A percentile compares a stretch with the other conserved stretches of the same genome.
These are phyloP conservation scores for Psilopogon haemacephalus DNA, from an alignment of 2,113 vertebrate genomes.

Conservation along the genomic window DNA sequence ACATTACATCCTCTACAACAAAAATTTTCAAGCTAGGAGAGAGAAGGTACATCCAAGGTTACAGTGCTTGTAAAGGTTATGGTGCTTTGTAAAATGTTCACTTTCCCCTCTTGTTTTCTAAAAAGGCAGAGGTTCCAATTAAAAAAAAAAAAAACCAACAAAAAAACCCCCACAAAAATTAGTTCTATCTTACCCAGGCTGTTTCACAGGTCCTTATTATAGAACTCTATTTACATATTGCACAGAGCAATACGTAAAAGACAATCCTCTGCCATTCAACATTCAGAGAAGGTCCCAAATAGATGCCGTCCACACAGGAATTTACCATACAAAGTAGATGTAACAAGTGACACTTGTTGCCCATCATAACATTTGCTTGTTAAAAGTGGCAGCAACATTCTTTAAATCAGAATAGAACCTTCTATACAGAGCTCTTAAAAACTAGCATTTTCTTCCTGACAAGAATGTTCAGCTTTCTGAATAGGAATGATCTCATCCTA, in stretches of 20 bases:
- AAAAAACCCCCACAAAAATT: too few relatives aligned
- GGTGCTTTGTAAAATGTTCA: not conserved
- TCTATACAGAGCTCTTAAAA: not conserved
- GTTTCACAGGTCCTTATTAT: not conserved
- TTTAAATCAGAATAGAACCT: not conserved
- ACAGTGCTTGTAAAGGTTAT: not conserved
- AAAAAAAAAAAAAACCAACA: too few relatives aligned
- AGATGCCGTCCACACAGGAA: not conserved
- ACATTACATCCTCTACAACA: too few relatives aligned
- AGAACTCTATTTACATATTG: constrained; percentile 22
- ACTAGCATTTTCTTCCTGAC: not conserved
- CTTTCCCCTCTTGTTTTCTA: not conserved
- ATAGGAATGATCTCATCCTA: not conserved
- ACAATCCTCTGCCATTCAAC: not conserved
- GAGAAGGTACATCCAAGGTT: not conserved
- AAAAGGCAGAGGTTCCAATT: not conserved
- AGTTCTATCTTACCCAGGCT: not conserved
- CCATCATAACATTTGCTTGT: not conserved
- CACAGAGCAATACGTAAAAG: not conserved
- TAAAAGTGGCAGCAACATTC: not conserved
- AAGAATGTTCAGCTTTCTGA: not conserved
- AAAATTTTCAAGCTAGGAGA: not conserved
- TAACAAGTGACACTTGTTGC: not conserved
- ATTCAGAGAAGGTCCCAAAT: not conserved
- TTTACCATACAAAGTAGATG: not conserved